These are phyloP conservation scores for Tupaia tana DNA, from an alignment of 2,113 vertebrate genomes.

Conservation along the genomic window DNA sequence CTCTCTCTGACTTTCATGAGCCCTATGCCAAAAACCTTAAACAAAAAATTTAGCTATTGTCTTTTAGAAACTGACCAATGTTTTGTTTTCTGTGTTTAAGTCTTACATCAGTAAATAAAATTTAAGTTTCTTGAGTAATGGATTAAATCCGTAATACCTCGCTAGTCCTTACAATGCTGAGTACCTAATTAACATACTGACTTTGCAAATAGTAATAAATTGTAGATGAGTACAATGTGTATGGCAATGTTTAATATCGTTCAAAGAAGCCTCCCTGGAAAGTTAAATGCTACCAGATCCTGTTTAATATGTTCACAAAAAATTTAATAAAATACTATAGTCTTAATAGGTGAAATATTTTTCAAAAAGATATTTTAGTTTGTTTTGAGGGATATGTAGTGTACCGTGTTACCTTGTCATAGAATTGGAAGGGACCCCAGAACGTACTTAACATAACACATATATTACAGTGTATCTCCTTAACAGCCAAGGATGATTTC, in stretches of 20 bases:
- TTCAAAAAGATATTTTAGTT: slow-evolving; percentile 33
- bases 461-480: not conserved
- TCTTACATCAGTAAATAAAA: not conserved
- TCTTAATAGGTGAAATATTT: slow-evolving; percentile 14
- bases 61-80: slow-evolving; percentile 11
- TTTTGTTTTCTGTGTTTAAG: not conserved
- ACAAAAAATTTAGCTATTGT: not conserved
- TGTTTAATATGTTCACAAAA: slow-evolving; percentile 2
- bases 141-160: not conserved
- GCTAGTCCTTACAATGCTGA: not conserved
- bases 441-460: slow-evolving; percentile 12
- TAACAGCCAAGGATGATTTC: not conserved
- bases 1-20: no score
- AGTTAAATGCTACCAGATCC: not conserved
- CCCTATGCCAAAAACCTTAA: no score
- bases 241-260: not conserved
- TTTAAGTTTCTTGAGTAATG: not conserved
- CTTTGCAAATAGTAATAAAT: slow-evolving; percentile 10
- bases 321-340: not conserved
- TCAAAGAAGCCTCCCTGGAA: not conserved
- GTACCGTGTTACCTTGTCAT: not conserved
- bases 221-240: not conserved
- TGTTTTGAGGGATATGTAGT: not conserved
- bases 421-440: not conserved
- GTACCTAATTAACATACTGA: not conserved